Evolutionary conservation across 2,888 invertebrate species (phyloP).

Genomic region (Trisateles emortualis): DNA sequence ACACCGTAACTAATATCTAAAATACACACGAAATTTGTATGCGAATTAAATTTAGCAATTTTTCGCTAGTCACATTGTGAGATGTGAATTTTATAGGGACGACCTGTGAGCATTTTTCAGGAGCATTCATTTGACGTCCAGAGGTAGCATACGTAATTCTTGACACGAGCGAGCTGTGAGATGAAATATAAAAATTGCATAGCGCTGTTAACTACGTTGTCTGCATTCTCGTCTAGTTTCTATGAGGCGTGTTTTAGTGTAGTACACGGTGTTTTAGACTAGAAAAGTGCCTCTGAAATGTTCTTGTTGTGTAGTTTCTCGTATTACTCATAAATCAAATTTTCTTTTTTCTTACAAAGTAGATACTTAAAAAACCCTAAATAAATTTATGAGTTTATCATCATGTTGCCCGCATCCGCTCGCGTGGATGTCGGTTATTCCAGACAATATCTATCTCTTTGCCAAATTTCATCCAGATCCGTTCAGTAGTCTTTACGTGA

Average conservation of each 20-base stretch:
- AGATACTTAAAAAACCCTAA: too few species aligned
- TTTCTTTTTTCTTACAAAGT: too few species aligned
- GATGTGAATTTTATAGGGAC: not conserved
- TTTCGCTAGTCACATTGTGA: conserved; percentile 9
- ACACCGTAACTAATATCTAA: conserved; percentile 35
- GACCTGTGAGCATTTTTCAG: conserved; percentile 15
- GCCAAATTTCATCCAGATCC: too few species aligned
- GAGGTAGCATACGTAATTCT: conserved; percentile 9
- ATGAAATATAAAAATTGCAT: conserved; percentile 23
- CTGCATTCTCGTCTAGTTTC: conserved; percentile 1
- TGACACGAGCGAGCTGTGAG: conserved; percentile 9
- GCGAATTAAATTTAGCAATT: conserved; percentile 16
- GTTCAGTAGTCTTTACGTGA: too few species aligned
- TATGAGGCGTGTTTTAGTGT: not conserved
- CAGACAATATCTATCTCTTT: too few species aligned
- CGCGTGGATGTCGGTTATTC: too few species aligned
- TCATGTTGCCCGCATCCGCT: too few species aligned
- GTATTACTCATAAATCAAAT: too few species aligned
- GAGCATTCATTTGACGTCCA: conserved; percentile 8
- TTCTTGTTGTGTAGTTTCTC: too few species aligned
- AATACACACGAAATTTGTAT: conserved; percentile 30
- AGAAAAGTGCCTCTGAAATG: too few species aligned
- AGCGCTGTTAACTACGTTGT: not conserved
- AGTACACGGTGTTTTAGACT: too few species aligned
- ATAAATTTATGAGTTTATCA: too few species aligned